Base-by-base conservation (phyloP, 1,140 invertebrate species). In the Drosophila cardini region DNA sequence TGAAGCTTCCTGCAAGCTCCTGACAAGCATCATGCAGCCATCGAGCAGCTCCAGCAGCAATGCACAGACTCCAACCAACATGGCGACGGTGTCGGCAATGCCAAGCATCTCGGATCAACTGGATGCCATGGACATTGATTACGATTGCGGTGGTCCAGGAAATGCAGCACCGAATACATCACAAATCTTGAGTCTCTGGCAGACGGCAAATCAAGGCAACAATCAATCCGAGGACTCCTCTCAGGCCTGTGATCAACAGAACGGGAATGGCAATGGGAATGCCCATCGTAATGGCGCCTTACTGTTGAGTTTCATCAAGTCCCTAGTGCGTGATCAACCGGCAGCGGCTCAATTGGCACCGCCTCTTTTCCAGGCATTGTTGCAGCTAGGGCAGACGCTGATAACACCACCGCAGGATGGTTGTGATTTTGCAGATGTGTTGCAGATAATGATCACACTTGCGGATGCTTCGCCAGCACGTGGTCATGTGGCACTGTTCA, bases 401-500 rank as follows among this genome's bases (percentile, higher is more conserved):
- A 92, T 96, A 15, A 94, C 93, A 3, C 93, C 94, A 4, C 93
- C 93, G 52, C 93, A 95, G 26, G 96, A 96, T 87, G 95, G 94
- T 1, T 93, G 94, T 43, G 96, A 96, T 26, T 97, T 98, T 85
- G 94, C 96, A 6, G 96, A 97, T 84, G 93, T 98, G 10, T 95
- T 98, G 93, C 94, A 95, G 71, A 83, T 91, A 8, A 95, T 96
- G 94, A 96, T 96, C 2, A 97, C 95, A 2, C 92, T 98, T 61
- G 97, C 97, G 0, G 96, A 97, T 90, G 96, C 96, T 32, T 95
- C 96, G 7, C 94, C 94, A 8, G 95, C 95, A 21, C 93, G 94
- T 40, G 96, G 97, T 0, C 97, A 98, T 92, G 92, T 94, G 1
- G 93, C 95, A 16, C 91, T 98, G 4, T 98, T 98, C 83, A 95